Evolutionary conservation across 2,797 vertebrate species (phyloP).

Genomic region (Acropternis orthonyx): DNA sequence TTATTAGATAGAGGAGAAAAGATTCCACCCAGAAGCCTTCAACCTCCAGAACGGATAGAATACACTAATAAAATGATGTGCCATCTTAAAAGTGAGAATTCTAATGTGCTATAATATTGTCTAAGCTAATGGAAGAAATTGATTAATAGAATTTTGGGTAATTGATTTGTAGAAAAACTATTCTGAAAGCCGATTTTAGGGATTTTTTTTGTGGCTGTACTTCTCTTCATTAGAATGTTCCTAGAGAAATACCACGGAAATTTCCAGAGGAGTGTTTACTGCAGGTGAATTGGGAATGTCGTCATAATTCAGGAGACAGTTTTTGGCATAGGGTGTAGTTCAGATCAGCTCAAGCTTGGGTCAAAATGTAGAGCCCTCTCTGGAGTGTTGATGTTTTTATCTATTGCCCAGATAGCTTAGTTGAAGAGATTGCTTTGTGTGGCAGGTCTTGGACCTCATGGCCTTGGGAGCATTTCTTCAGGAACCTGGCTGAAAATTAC

Average conservation of each 20-base stretch:
- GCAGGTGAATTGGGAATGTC: conserved; percentile 31
- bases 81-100: conserved; percentile 38
- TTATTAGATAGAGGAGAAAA: conserved; percentile 48
- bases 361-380: conserved; percentile 62
- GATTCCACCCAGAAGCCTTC: conserved; percentile 33
- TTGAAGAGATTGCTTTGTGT: conserved; percentile 41
- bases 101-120: neutral
- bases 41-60: conserved; percentile 40
- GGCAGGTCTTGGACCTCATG: conserved; percentile 56
- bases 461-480: conserved; percentile 23
- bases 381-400: conserved; percentile 52
- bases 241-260: neutral
- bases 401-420: conserved; percentile 56
- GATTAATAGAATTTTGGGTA: conserved; percentile 43
- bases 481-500: conserved; percentile 22
- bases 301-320: conserved; percentile 36
- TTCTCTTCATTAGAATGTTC: conserved; percentile 10
- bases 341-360: conserved; percentile 58
- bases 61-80: conserved; percentile 52
- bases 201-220: neutral
- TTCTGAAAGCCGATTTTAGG: neutral
- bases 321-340: conserved; percentile 54
- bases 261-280: conserved; percentile 44
- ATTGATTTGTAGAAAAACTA: conserved; percentile 41
- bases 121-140: conserved; percentile 16